These are phyloP conservation scores for Andinoacara biseriatus DNA, from an alignment of 2,113 vertebrate species.

Conservation along the genomic window DNA sequence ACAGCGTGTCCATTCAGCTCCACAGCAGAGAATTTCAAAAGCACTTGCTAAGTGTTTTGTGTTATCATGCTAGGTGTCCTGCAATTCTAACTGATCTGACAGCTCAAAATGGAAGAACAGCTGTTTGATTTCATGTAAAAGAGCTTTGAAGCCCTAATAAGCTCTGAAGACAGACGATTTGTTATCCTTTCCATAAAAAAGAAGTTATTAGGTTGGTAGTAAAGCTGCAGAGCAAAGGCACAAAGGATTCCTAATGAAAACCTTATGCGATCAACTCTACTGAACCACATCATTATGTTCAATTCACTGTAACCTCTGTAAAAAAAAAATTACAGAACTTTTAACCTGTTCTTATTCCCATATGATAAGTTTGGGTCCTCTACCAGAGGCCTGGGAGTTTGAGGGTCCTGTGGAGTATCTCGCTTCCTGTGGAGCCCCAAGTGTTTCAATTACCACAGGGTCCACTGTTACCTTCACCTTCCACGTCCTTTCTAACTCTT, in stretches of 20 bases:
- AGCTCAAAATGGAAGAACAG: constrained; percentile 12
- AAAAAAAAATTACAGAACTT: background rate
- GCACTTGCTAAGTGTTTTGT: constrained; percentile 29
- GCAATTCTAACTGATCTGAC: constrained; percentile 37
- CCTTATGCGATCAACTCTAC: background rate
- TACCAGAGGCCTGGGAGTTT: no score
- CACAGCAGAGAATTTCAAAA: constrained; percentile 16
- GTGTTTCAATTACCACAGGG: no score
- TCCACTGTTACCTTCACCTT: no score
- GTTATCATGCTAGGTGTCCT: constrained; percentile 19
- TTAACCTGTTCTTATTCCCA: background rate
- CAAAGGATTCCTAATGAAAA: background rate
- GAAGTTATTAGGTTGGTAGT: background rate
- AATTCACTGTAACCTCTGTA: background rate
- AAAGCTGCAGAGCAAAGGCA: constrained; percentile 14
- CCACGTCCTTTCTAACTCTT: no score
- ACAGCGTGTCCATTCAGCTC: constrained; percentile 56
- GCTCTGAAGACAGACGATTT: constrained; percentile 2
- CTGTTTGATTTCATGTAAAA: constrained; percentile 20
- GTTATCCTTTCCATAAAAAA: background rate
- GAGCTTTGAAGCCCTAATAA: background rate
- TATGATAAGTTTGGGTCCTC: background rate
- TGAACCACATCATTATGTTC: background rate
- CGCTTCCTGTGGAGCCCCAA: no score
- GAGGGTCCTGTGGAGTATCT: no score